These are phyloP conservation scores for Coenonympha glycerion DNA, from an alignment of 2,888 invertebrate genomes.

Conservation along the genomic window DNA sequence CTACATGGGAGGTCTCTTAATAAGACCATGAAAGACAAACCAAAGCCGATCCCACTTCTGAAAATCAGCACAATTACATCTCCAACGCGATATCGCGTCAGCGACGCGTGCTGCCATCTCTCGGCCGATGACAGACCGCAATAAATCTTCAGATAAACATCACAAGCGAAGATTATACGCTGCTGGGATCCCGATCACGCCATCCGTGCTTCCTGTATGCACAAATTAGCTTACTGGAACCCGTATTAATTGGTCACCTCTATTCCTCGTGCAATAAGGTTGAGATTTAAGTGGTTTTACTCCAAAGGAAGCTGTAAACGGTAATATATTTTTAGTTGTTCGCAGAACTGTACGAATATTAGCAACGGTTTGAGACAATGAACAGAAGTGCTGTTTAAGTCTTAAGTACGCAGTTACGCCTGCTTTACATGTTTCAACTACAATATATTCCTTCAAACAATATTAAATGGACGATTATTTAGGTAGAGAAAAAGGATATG, in stretches of 20 bases:
- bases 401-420: conserved; percentile 54
- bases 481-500: too few species aligned
- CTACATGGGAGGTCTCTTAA: conserved; percentile 34
- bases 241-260: conserved; percentile 37
- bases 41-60: conserved; percentile 15
- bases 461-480: too few species aligned
- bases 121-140: conserved; percentile 68
- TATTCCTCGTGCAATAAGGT: conserved; percentile 37
- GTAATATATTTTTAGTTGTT: conserved; percentile 67
- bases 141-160: conserved; percentile 74
- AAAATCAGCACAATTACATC: conserved; percentile 31
- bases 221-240: conserved; percentile 69
- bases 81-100: conserved; percentile 30
- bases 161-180: conserved; percentile 73
- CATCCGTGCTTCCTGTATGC: conserved; percentile 72
- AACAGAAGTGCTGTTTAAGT: conserved; percentile 50
- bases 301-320: conserved; percentile 37
- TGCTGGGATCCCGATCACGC: conserved; percentile 64
- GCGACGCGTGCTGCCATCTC: conserved; percentile 73
- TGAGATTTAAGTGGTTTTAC: conserved; percentile 21
- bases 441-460: too few species aligned
- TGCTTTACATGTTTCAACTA: not conserved
- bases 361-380: conserved; percentile 53
- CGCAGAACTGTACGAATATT: conserved; percentile 59
- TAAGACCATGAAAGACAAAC: conserved; percentile 1